A percentile compares a stretch with the other conserved stretches of the same genome.
Evolutionary conservation across 2,888 invertebrate genomes (phyloP).

Genomic region (Sthenelais limicola): DNA sequence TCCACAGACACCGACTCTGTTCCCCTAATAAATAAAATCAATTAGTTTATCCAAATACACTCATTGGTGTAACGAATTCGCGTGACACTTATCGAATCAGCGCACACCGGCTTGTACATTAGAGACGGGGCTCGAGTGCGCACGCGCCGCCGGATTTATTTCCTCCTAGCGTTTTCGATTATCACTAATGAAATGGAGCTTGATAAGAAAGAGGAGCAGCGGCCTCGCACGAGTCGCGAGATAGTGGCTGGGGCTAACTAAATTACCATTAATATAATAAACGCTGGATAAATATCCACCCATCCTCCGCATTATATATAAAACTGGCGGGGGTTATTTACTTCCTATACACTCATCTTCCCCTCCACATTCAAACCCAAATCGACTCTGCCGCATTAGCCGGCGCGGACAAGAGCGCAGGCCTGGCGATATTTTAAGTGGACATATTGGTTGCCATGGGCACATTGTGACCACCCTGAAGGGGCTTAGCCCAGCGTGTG

Average conservation of each 20-base stretch:
- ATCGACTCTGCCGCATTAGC: too few relatives aligned
- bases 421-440: conserved; percentile 29
- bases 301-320: conserved; percentile 25
- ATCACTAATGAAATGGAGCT: conserved; percentile 38
- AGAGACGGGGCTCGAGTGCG: conserved; percentile 18
- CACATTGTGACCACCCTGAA: conserved; percentile 34
- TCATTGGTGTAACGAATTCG: conserved; percentile 37
- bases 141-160: conserved; percentile 29
- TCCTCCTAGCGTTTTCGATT: conserved; percentile 38
- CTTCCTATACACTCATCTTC: too few relatives aligned
- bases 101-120: conserved; percentile 15
- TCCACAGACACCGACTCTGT: neutral
- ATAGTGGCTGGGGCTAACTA: conserved; percentile 1
- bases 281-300: conserved; percentile 33
- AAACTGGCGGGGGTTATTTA: too few relatives aligned
- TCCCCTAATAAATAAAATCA: conserved; percentile 38
- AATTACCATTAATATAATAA: conserved; percentile 36
- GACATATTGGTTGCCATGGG: conserved; percentile 34
- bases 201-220: conserved; percentile 13
- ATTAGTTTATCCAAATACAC: conserved; percentile 40
- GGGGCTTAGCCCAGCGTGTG: conserved; percentile 27
- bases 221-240: neutral
- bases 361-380: too few relatives aligned
- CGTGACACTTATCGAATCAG: conserved; percentile 39
- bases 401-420: too few relatives aligned